These are phyloP conservation scores for Myripristis murdjan DNA, from an alignment of 2,797 vertebrate genomes.

Conservation along the genomic window DNA sequence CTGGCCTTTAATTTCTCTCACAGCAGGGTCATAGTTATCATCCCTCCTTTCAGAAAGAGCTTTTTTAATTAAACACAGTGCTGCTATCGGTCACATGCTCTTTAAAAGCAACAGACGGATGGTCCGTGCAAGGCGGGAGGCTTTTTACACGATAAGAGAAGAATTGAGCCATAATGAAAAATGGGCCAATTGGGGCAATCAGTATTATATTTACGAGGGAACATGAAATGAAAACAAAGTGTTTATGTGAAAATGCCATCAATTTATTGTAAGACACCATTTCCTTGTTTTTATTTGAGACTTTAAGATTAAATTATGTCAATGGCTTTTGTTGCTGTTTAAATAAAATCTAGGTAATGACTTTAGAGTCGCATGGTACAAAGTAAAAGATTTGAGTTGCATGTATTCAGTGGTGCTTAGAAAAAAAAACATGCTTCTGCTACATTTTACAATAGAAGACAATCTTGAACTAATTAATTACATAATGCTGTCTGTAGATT, in stretches of 20 bases:
- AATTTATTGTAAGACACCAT: slow-evolving; percentile 30
- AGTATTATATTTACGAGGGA: slow-evolving; percentile 54
- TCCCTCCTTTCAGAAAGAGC: slow-evolving; percentile 36
- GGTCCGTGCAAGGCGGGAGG: slow-evolving; percentile 37
- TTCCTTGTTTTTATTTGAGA: slow-evolving; percentile 29
- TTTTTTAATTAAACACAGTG: slow-evolving; percentile 46
- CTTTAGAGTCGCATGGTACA: not conserved
- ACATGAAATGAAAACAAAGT: slow-evolving; percentile 7
- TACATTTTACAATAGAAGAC: no score
- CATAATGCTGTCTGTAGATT: no score
- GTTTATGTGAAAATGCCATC: slow-evolving; percentile 59
- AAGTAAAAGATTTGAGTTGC: not conserved
- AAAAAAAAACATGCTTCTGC: no score
- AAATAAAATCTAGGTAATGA: not conserved
- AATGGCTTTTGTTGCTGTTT: slow-evolving; percentile 5
- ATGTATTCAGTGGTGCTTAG: not conserved
- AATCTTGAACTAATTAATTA: no score
- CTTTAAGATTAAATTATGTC: slow-evolving; percentile 15
- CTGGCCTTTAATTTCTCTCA: slow-evolving; percentile 60
- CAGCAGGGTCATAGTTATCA: slow-evolving; percentile 57
- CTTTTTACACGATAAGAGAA: slow-evolving; percentile 52
- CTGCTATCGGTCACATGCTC: slow-evolving; percentile 53
- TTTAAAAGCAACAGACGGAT: slow-evolving; percentile 45
- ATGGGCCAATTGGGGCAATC: slow-evolving; percentile 41
- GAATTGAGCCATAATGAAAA: slow-evolving; percentile 47